Percentiles rank a stretch among this genome's conserved stretches.
Evolutionary conservation across 2,888 invertebrate species (phyloP).

Genomic region (Geotrupes spiniger): DNA sequence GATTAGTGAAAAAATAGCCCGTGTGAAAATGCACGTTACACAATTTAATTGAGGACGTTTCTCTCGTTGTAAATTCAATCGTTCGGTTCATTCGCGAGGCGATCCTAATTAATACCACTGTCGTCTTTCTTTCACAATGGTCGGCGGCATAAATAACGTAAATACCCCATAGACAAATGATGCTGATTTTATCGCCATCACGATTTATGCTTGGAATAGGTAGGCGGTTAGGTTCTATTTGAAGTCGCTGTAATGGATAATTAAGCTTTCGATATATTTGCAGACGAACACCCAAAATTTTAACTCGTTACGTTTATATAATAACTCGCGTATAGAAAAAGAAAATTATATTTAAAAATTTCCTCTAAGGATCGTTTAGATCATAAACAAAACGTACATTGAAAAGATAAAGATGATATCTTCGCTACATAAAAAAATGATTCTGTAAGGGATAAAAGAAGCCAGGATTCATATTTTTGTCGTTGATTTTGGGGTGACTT

Average conservation of each 20-base stretch:
- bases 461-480: too few species aligned
- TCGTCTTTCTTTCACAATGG: conserved; percentile 8
- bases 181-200: conserved; percentile 18
- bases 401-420: too few species aligned
- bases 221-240: conserved; percentile 9
- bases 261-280: conserved; percentile 8
- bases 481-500: too few species aligned
- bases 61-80: conserved; percentile 9
- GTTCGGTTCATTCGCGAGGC: conserved; percentile 5
- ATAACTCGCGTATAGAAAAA: too few species aligned
- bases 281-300: too few species aligned
- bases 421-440: too few species aligned
- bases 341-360: too few species aligned
- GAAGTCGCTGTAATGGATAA: conserved; percentile 18
- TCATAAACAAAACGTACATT: too few species aligned
- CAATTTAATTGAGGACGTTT: neutral
- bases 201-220: conserved; percentile 17
- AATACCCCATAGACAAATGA: conserved; percentile 19
- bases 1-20: too few species aligned
- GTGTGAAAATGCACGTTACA: neutral
- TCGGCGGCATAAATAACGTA: conserved; percentile 8
- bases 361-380: too few species aligned
- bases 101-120: conserved; percentile 14
- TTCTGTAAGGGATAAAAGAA: too few species aligned
- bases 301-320: too few species aligned